Base-by-base conservation (phyloP, 2,113 vertebrate species). In the Nothobranchius furzeri region DNA sequence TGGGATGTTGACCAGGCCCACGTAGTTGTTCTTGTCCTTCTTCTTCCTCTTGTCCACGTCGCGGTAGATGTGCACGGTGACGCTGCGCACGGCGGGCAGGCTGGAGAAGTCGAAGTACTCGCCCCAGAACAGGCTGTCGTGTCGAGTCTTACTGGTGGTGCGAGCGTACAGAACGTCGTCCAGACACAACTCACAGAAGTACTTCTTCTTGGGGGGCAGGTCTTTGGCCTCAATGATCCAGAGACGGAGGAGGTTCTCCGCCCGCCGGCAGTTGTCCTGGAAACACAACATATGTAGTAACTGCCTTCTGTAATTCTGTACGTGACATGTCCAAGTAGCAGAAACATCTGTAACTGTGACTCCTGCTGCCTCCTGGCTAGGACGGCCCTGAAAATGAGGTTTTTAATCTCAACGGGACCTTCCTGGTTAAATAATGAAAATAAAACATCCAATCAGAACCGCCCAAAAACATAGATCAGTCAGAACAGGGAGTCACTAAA, bases 161-260 rank as follows among this genome's bases (percentile, higher is more conserved):
- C 98, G 95, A 61, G 96, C 96, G 78, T 95, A 97, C 43, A 99
- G 92, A 8, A 94, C 94, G 81, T 98, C 98, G 59, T 99, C 98
- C 90, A 99, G 93, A 76, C 98, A 99, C 83, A 99, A 91, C 92
- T 99, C 98, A 68, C 97, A 99, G 87, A 99, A 99, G 45, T 99
- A 99, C 59, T 94, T 95, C 92, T 97, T 99, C 85, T 98, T 99
- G 3, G 96, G 93, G 25, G 95, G 93, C 70, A 99, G 90, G 70
- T 99, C 98, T 92, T 96, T 98, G 85, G 96, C 97, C 84, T 99
- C 98, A 15, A 99, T 98, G 86, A 99, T 95, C 97, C 97, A 99
- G 71, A 99, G 92, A 0, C 95, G 94, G 50, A 99, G 94, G 56
- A 96, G 85, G 78, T 98, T 95, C 82, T 99, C 98, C 12, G 93